Evolutionary conservation across 2,113 vertebrate species (phyloP), one percentile per base, ranked within the genome.

Genomic region (Neopipo cinnamomea): DNA sequence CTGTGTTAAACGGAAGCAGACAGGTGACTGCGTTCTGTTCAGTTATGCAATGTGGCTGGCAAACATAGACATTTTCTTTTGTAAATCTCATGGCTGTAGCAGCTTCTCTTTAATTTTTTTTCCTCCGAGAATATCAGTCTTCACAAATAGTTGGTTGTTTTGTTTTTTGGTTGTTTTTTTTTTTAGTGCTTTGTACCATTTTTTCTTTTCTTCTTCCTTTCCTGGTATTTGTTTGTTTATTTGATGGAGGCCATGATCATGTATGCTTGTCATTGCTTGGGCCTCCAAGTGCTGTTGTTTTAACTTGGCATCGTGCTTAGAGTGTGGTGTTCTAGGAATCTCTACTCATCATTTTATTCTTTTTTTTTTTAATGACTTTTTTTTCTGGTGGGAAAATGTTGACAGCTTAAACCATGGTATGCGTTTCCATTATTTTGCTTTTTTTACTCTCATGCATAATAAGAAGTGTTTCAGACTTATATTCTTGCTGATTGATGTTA

Each of bases 1-100:
- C 98, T 99, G 99, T 98, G 99, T 99, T 98, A 98, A 99, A 96
- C 98, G 99, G 98, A 99, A 99, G 99, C 98, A 98, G 97, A 99
- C 99, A 99, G 99, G 99, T 99, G 99, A 99, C 97, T 98, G 97
- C 93, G 11, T 95, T 96, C 89, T 97, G 97, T 96, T 98, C 97
- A 96, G 89, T 97, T 98, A 96, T 98, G 98, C 98, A 98, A 98
- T 98, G 98, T 98, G 98, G 98, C 98, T 98, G 98, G 97, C 98
- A 98, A 98, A 98, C 98, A 98, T 98, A 97, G 97, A 97, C 97
- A 71, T 96, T 49, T 94, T 90, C 91, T 92, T 96, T 97, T 71
- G 76, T 96, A 80, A 97, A 97, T 96, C 85, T 98, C 98, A 98
- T 98, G 97, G 95, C 97, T 91, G 67, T 97, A 97, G 93, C 91